Conservation (phyloP, 2,797 vertebrate species). For the Sebastes steindachneri region DNA sequence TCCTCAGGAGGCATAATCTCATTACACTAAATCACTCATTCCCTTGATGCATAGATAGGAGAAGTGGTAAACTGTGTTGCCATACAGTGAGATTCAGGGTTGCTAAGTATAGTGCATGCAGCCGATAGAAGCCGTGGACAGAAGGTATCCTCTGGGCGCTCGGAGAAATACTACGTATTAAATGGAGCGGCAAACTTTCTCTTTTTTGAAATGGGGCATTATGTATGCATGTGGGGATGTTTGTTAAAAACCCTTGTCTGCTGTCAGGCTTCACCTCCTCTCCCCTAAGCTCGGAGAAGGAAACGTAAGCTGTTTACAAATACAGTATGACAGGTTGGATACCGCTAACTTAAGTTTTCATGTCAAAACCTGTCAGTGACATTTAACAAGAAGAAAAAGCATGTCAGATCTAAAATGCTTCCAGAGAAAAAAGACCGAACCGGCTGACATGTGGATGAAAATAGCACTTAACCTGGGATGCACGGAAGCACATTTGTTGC, state of each 20-base stretch:
- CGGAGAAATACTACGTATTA: constrained; percentile 64
- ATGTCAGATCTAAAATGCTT: constrained; percentile 67
- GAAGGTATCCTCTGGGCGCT: constrained; percentile 68
- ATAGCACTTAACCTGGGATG: constrained; percentile 46
- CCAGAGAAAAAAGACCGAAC: constrained; percentile 42
- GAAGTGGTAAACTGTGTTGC: constrained; percentile 50
- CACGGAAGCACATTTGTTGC: constrained; percentile 16
- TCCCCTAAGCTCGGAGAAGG: constrained; percentile 69
- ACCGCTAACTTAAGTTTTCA: constrained; percentile 87
- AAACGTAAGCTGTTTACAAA: constrained; percentile 86
- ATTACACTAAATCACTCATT: constrained; percentile 69
- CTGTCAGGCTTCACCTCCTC: constrained; percentile 77
- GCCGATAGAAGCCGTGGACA: constrained; percentile 59
- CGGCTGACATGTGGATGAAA: constrained; percentile 61
- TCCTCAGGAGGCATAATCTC: constrained; percentile 65
- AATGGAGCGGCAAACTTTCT: constrained; percentile 70
- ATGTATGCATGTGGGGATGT: constrained; percentile 80
- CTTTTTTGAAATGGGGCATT: constrained; percentile 72
- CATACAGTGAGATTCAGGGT: constrained; percentile 38
- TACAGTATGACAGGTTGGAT: constrained; percentile 84
- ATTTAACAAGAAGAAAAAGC: constrained; percentile 84
- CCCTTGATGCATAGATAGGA: constrained; percentile 53
- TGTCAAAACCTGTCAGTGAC: constrained; percentile 87
- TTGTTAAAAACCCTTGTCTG: constrained; percentile 80
- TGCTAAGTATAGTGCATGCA: constrained; percentile 66